Base-by-base conservation (phyloP, 2,888 invertebrate species). In the Lasioglossum villosulum region DNA sequence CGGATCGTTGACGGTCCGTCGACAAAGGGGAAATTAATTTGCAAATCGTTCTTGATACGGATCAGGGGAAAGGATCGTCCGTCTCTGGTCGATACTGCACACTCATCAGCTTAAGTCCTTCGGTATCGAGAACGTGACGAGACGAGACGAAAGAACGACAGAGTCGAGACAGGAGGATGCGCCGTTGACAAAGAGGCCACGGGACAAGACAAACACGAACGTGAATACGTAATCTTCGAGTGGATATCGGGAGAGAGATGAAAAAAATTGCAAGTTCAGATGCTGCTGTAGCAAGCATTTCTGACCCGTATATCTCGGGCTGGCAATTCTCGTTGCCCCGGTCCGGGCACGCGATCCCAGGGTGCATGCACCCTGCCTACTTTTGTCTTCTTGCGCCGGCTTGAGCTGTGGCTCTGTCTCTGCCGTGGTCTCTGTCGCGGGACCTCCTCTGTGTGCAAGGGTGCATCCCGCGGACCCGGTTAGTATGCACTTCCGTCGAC, bases 191-290 rank as follows among this genome's bases (percentile, higher is more conserved):
- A 45, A 45, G 70, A 45, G 42, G 78, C 70, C 37, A 59, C 52
- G 42, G 77, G 34, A 68, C 68, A 42, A 34, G 52, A 23, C 70
- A 70, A 70, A 70, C n/a, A 42, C 48, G 73, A 70, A 42, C 23
- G 34, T 42, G 75, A 52, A 78, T 27, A 52, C 42, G 75, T 74
- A 66, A 72, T 90, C 90, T 88, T 91, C 81, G 88, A 89, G 88
- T 82, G 86, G 90, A 88, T 89, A 91, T 91, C 91, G 90, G 82
- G 34, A 63, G 88, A 92, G 88, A 92, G 93, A 94, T 93, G 93
- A 93, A 93, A 94, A 94, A 93, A 93, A 93, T 90, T 93, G 93
- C 94, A 94, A 93, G 91, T 92, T 90, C 92, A 93, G 93, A 94
- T 94, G 93, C 89, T 94, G 93, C 94, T 91, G 90, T 91, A 93